Conservation (phyloP, 2,797 vertebrate species). For the Peromyscus aztecus region DNA sequence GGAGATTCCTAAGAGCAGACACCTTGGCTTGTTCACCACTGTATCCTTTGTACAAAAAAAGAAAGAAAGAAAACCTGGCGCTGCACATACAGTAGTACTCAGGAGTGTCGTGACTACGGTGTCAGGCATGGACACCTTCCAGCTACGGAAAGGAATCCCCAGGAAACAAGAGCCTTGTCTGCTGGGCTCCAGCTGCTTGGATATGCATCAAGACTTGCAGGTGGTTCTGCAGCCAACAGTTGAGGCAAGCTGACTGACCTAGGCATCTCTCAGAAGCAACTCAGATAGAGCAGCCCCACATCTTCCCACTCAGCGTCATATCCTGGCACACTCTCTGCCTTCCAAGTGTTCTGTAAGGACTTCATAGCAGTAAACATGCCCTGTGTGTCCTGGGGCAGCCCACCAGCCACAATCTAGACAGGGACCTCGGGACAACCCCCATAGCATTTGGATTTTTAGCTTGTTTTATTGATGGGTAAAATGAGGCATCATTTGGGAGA, state of each 20-base stretch:
- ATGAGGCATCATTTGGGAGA: not conserved
- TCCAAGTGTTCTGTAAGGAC: not conserved
- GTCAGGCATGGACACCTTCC: not conserved
- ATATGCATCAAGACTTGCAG: not conserved
- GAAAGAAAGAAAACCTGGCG: not conserved
- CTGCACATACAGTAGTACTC: not conserved
- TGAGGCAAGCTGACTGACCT: not conserved
- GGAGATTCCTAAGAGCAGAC: not conserved
- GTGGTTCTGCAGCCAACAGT: not conserved
- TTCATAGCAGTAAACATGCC: not conserved
- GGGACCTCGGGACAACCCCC: not conserved
- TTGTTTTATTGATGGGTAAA: not conserved
- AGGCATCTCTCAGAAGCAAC: not conserved
- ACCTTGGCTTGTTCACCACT: not conserved
- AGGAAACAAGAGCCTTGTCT: not conserved
- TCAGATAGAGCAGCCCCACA: not conserved
- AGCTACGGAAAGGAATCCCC: not conserved
- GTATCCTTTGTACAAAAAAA: not conserved
- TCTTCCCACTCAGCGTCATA: not conserved
- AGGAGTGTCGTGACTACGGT: not conserved
- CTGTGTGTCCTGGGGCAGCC: too few relatives aligned
- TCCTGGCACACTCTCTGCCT: not conserved
- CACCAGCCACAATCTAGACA: rapidly evolving
- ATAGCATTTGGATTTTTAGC: not conserved
- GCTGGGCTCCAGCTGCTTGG: not conserved